Evolutionary conservation across 2,113 vertebrate genomes (phyloP).

Genomic region (Pleuronectes platessa): DNA sequence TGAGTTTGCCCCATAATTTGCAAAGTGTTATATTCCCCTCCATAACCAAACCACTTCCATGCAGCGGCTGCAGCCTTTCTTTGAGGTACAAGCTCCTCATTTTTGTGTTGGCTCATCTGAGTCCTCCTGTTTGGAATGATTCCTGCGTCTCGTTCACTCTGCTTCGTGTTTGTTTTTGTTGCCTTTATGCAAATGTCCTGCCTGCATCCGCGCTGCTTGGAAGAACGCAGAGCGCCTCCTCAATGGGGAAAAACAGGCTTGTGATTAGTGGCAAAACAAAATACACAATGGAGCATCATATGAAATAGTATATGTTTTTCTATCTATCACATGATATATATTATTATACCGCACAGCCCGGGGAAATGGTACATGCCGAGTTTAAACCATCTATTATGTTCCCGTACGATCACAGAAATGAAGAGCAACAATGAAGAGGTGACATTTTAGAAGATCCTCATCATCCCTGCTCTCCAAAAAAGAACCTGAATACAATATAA

Average conservation of each 20-base stretch:
- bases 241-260: background rate
- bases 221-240: background rate
- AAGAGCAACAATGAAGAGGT: slow-evolving; percentile 25
- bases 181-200: background rate
- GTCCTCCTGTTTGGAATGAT: background rate
- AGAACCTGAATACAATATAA: slow-evolving; percentile 7
- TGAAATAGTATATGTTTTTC: too few relatives aligned
- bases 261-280: background rate
- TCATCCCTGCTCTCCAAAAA: slow-evolving; percentile 20
- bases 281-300: too few relatives aligned
- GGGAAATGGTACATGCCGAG: background rate
- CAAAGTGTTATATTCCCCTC: background rate
- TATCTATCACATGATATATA: too few relatives aligned
- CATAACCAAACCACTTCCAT: background rate
- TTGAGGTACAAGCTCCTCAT: background rate
- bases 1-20: too few relatives aligned
- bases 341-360: background rate
- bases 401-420: slow-evolving; percentile 27
- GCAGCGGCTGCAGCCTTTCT: background rate
- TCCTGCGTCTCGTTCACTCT: background rate
- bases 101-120: background rate
- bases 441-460: slow-evolving; percentile 13
- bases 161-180: background rate
- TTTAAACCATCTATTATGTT: slow-evolving; percentile 35
- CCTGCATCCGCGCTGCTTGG: background rate